phyloP scores from a whole-genome alignment of 2,797 vertebrate genomes.

The Acrossocheilus wenchowensis region DNA sequence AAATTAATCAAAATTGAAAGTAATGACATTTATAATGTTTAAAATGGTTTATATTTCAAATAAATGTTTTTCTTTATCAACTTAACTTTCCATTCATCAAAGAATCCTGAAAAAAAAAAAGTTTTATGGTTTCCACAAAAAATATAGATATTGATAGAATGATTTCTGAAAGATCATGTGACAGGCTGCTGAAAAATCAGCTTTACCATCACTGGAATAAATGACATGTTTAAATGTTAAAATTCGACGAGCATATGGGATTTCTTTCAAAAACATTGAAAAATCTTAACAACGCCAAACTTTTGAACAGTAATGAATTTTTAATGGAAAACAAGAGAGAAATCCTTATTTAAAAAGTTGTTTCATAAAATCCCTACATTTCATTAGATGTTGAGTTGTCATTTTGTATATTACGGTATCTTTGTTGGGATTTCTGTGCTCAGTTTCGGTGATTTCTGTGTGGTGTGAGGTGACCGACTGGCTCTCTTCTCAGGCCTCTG shows the following conservation, averaged over 20 bases:
- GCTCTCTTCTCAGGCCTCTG: conserved; percentile 36
- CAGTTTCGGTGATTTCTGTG: neutral
- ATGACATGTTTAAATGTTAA: neutral
- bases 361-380: neutral
- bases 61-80: neutral
- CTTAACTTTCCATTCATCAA: neutral
- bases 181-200: neutral
- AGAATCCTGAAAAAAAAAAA: neutral
- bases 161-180: neutral
- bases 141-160: neutral
- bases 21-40: neutral
- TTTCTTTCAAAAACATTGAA: neutral
- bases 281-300: neutral
- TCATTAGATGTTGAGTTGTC: neutral
- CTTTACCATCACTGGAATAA: too few species aligned
- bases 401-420: neutral
- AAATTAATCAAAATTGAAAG: neutral
- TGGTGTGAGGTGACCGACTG: neutral
- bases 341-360: neutral
- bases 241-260: neutral
- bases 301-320: neutral
- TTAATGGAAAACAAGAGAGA: neutral
- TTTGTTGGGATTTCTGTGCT: conserved; percentile 19
- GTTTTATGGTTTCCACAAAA: neutral
- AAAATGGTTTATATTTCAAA: neutral